These are phyloP conservation scores for Melanotaenia duboulayi DNA, from an alignment of 2,113 vertebrate species.

Conservation along the genomic window DNA sequence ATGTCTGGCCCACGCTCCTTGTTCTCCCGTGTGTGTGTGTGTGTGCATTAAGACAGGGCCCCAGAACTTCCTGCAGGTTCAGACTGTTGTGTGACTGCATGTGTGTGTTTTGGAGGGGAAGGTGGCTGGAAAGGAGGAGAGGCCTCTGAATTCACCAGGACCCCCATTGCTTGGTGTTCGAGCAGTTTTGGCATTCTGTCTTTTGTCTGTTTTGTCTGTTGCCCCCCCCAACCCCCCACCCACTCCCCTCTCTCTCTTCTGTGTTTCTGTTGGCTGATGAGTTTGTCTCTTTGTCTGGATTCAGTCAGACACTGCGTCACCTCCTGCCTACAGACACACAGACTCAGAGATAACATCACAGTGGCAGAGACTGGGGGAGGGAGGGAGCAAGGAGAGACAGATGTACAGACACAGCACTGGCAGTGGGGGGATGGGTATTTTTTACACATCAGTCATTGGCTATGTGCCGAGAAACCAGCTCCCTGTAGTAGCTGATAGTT, in stretches of 20 bases:
- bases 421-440: conserved; percentile 79
- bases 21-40: too few species aligned
- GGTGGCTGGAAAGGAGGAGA: conserved; percentile 51
- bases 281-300: conserved; percentile 87
- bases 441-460: conserved; percentile 83
- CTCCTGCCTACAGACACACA: conserved; percentile 88
- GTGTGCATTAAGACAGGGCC: conserved; percentile 59
- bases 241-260: conserved; percentile 53
- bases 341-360: conserved; percentile 87
- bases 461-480: conserved; percentile 69
- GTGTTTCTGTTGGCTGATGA: conserved; percentile 85
- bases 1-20: conserved; percentile 45
- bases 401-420: conserved; percentile 83
- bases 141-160: conserved; percentile 72
- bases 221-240: conserved; percentile 5
- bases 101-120: conserved; percentile 49
- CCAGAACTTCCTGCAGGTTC: conserved; percentile 65
- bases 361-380: conserved; percentile 79
- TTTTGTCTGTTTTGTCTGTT: conserved; percentile 83
- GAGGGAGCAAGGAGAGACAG: conserved; percentile 78
- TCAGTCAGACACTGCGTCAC: conserved; percentile 89
- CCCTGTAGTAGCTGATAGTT: conserved; percentile 77
- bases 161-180: conserved; percentile 75
- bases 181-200: conserved; percentile 81
- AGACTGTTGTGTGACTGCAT: conserved; percentile 60